Percentiles rank a stretch among this genome's conserved stretches.
Conservation (phyloP, 92 coral and sea anemone species). For the Heliopora coerulea region DNA sequence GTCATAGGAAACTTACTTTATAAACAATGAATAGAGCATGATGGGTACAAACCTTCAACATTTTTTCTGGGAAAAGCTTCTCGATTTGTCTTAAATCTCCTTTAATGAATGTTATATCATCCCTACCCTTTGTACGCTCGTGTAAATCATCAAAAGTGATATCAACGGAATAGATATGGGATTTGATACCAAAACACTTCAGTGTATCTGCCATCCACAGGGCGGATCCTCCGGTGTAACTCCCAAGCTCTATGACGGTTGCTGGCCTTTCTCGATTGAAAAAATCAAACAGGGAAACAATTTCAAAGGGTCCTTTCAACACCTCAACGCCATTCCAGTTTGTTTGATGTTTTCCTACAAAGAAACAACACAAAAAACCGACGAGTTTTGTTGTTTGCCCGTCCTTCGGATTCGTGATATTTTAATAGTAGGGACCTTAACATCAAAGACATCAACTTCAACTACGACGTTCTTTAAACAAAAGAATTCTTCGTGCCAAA, state of each 20-base stretch:
- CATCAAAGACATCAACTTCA: too few relatives aligned
- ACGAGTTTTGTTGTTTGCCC: too few relatives aligned
- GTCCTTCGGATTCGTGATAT: too few relatives aligned
- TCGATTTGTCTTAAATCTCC: slow-evolving; percentile 54
- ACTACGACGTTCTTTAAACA: too few relatives aligned
- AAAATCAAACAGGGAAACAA: slow-evolving; percentile 35
- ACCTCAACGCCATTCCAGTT: slow-evolving; percentile 47
- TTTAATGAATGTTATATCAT: slow-evolving; percentile 52
- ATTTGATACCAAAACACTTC: slow-evolving; percentile 31
- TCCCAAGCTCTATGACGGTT: slow-evolving; percentile 57
- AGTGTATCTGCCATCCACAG: slow-evolving; percentile 59
- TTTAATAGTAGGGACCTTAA: too few relatives aligned
- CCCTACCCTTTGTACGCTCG: slow-evolving; percentile 41
- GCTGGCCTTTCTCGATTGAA: slow-evolving; percentile 46
- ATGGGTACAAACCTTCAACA: slow-evolving; percentile 54
- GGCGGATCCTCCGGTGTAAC: slow-evolving; percentile 57
- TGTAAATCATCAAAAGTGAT: slow-evolving; percentile 37
- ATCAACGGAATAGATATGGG: slow-evolving; percentile 49
- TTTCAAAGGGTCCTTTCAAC: slow-evolving; percentile 32
- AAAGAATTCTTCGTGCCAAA: too few relatives aligned
- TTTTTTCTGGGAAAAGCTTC: slow-evolving; percentile 46
- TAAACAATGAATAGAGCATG: too few relatives aligned
- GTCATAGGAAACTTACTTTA: too few relatives aligned
- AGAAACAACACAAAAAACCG: too few relatives aligned
- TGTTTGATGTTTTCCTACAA: slow-evolving; percentile 39